Percentiles rank a stretch among this genome's conserved stretches.
Conservation (phyloP, 1,140 invertebrate species). For the Drosophila littoralis region DNA sequence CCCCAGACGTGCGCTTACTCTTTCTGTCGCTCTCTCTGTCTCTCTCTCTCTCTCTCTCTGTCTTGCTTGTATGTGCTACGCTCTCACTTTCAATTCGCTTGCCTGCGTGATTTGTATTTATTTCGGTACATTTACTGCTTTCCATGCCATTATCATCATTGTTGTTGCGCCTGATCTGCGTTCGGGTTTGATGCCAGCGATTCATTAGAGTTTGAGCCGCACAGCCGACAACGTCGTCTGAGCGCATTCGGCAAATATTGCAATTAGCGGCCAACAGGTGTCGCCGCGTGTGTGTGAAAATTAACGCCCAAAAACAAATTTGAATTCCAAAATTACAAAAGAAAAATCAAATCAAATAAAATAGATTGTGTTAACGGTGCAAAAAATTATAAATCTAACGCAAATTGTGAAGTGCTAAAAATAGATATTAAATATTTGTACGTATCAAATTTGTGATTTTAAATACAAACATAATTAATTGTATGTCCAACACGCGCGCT, state of each 20-base stretch:
- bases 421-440: constrained; percentile 49
- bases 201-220: constrained; percentile 71
- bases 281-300: constrained; percentile 49
- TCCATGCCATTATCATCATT: constrained; percentile 35
- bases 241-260: constrained; percentile 34
- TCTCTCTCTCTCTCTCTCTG: constrained; percentile 14
- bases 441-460: constrained; percentile 38
- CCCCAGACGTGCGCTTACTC: constrained; percentile 19
- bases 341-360: neutral
- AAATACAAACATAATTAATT: constrained; percentile 3
- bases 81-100: constrained; percentile 68
- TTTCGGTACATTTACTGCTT: constrained; percentile 42
- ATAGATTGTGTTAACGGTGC: constrained; percentile 26
- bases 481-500: constrained; percentile 6
- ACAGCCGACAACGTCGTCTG: constrained; percentile 52
- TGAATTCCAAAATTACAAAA: constrained; percentile 20
- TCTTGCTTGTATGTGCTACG: constrained; percentile 25
- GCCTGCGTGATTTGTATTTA: constrained; percentile 41
- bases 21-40: neutral
- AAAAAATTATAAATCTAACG: constrained; percentile 28
- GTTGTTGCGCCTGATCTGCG: constrained; percentile 56
- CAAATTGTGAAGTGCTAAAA: constrained; percentile 42
- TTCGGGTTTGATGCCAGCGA: constrained; percentile 48
- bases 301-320: constrained; percentile 42
- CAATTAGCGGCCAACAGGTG: constrained; percentile 35